Conservation (phyloP, 2,888 invertebrate genomes). For the Parnassius smintheus region DNA sequence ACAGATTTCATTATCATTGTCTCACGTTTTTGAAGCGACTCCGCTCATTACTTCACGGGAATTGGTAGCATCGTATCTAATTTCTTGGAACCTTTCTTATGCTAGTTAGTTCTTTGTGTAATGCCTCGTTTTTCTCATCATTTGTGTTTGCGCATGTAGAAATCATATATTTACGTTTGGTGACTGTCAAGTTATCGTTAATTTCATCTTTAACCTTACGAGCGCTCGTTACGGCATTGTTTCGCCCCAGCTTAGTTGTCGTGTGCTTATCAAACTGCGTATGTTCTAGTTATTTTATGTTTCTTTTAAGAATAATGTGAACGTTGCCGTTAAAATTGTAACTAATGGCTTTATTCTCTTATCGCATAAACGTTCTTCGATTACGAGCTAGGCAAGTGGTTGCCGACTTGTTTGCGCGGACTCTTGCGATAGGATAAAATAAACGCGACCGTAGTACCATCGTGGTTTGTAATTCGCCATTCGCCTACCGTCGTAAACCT, state of each 20-base stretch:
- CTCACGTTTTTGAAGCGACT: conserved; percentile 39
- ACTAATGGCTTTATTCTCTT: too few relatives aligned
- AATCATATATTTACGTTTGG: conserved; percentile 26
- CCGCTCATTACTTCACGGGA: conserved; percentile 24
- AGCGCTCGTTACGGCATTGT: conserved; percentile 24
- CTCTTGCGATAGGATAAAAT: too few relatives aligned
- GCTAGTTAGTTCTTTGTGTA: conserved; percentile 12
- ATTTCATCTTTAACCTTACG: conserved; percentile 28
- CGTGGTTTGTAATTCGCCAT: too few relatives aligned
- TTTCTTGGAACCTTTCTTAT: conserved; percentile 8
- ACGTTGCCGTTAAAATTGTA: background rate
- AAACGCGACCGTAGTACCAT: too few relatives aligned
- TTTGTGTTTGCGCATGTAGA: conserved; percentile 17
- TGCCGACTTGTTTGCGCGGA: too few relatives aligned
- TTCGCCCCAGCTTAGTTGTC: background rate
- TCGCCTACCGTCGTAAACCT: too few relatives aligned
- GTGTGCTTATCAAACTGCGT: background rate
- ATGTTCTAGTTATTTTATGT: background rate
- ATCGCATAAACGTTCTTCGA: too few relatives aligned
- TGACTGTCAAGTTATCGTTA: conserved; percentile 21
- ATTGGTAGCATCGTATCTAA: conserved; percentile 22
- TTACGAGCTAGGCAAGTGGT: too few relatives aligned
- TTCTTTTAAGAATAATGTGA: background rate
- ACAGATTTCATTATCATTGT: conserved; percentile 43
- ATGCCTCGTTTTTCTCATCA: conserved; percentile 10